These are phyloP conservation scores for Ceratina calcarata DNA, from an alignment of 1,140 invertebrate species.

Conservation along the genomic window DNA sequence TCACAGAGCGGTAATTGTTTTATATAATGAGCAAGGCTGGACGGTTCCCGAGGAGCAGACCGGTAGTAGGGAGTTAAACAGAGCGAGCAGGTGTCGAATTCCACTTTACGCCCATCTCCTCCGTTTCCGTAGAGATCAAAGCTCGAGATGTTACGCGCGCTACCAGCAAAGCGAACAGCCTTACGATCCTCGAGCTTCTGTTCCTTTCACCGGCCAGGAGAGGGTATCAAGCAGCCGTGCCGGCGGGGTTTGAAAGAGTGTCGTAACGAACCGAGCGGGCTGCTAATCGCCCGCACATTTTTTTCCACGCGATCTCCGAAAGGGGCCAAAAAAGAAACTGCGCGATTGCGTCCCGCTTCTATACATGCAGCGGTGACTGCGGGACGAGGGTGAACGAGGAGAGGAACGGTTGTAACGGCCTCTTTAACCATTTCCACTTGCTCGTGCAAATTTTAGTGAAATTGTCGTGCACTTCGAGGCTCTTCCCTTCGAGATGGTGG, in stretches of 20 bases:
- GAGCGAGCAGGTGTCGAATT: neutral
- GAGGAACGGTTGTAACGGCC: constrained; percentile 14
- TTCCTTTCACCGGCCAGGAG: neutral
- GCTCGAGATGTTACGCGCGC: constrained; percentile 35
- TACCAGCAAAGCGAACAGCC: constrained; percentile 11
- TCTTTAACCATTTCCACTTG: constrained; percentile 36
- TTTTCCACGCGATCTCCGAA: constrained; percentile 22
- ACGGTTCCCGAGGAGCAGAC: neutral
- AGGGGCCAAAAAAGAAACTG: constrained; percentile 16
- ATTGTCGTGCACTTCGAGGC: constrained; percentile 38
- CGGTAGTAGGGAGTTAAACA: neutral
- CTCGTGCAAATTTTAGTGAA: constrained; percentile 49
- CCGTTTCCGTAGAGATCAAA: constrained; percentile 40
- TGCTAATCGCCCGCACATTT: constrained; percentile 31
- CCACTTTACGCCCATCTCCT: constrained; percentile 11
- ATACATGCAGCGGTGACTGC: too few species aligned
- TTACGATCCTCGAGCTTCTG: constrained; percentile 18
- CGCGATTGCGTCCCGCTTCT: constrained; percentile 6
- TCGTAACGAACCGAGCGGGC: constrained; percentile 32
- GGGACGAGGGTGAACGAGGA: neutral
- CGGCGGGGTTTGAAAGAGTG: constrained; percentile 12
- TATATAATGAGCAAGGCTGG: neutral
- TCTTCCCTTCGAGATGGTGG: constrained; percentile 43
- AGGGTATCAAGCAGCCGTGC: neutral
- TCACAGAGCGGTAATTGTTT: too few species aligned